A percentile compares a stretch with the other conserved stretches of the same genome.
These are phyloP conservation scores for Steinernema khuongi DNA, from an alignment of 1,140 invertebrate genomes.

Conservation along the genomic window DNA sequence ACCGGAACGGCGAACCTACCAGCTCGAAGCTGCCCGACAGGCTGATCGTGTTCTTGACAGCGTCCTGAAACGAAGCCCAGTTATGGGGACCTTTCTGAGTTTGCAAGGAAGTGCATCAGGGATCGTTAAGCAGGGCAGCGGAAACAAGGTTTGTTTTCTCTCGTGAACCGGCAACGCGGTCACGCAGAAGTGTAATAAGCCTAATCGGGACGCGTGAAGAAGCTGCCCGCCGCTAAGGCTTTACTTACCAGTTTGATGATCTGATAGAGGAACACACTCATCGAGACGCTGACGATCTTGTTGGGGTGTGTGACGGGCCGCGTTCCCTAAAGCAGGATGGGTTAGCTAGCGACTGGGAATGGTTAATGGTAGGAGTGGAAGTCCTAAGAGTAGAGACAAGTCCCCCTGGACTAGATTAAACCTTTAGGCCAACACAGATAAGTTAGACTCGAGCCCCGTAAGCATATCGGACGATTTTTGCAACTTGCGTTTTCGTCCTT, in stretches of 20 bases:
- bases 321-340: no score
- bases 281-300: conserved; percentile 52
- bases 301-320: conserved; percentile 57
- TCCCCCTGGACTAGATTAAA: no score
- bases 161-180: not conserved
- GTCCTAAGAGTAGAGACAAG: no score
- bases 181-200: conserved; percentile 13
- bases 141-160: conserved; percentile 15
- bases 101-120: conserved; percentile 14
- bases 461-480: no score
- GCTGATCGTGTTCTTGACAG: conserved; percentile 57
- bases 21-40: conserved; percentile 56
- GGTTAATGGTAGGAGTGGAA: no score
- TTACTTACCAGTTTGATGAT: conserved; percentile 55
- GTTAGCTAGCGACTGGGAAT: no score
- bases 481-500: no score
- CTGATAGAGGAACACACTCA: conserved; percentile 57
- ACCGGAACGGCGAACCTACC: conserved; percentile 40
- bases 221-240: not conserved
- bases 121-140: not conserved
- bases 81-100: not conserved
- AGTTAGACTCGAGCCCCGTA: no score
- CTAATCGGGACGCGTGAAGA: not conserved
- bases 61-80: conserved; percentile 47
- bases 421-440: no score